These are phyloP conservation scores for Diadema setosum DNA, from an alignment of 35 echinoderm and acorn worm genomes.

Conservation along the genomic window DNA sequence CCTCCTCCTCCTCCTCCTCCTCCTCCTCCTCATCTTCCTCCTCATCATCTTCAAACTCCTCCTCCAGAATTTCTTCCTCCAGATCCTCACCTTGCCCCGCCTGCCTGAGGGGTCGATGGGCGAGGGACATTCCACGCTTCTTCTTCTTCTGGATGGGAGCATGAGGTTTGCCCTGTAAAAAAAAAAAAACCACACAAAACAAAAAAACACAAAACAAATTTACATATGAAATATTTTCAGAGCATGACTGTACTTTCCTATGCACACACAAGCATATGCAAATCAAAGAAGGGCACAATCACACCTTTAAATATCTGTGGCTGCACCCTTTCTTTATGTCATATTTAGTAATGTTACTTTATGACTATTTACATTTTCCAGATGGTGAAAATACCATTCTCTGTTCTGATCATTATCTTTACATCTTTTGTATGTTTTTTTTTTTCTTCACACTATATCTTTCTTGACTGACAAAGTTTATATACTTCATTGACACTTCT, in stretches of 20 bases:
- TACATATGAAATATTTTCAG: too few relatives aligned
- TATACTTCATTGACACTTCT: too few relatives aligned
- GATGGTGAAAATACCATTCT: too few relatives aligned
- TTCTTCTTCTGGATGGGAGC: not conserved
- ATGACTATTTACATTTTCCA: too few relatives aligned
- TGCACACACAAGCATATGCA: not conserved
- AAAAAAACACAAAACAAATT: not conserved
- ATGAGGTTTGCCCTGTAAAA: not conserved
- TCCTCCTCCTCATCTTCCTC: not conserved
- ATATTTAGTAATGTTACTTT: too few relatives aligned
- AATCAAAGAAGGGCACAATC: not conserved
- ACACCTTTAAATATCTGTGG: too few relatives aligned
- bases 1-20: not conserved
- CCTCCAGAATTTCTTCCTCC: not conserved
- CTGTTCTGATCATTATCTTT: too few relatives aligned
- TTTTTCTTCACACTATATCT: too few relatives aligned
- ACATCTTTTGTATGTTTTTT: too few relatives aligned
- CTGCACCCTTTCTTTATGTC: too few relatives aligned
- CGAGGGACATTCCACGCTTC: not conserved
- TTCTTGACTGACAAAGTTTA: too few relatives aligned
- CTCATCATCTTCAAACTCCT: not conserved
- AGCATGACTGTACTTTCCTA: not conserved
- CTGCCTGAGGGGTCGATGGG: not conserved
- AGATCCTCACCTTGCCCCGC: not conserved
- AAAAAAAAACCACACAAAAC: not conserved